These are phyloP conservation scores for Lathronympha strigana DNA, from an alignment of 2,888 invertebrate species.

Conservation along the genomic window DNA sequence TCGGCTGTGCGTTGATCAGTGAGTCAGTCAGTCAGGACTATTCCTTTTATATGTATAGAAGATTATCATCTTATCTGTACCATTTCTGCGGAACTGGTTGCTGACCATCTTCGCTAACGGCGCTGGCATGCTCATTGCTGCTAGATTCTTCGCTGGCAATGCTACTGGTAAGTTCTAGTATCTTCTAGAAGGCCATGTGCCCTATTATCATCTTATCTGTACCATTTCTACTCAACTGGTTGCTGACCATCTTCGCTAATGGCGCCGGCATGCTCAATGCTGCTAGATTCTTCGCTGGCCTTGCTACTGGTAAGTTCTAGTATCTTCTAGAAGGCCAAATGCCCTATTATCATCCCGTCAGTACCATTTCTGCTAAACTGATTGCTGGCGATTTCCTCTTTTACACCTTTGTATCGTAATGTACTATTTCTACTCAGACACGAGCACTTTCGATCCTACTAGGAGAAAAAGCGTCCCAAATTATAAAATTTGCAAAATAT, in stretches of 20 bases:
- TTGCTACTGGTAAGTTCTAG: slow-evolving; percentile 75
- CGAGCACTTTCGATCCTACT: no score
- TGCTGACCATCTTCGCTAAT: slow-evolving; percentile 87
- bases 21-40: no score
- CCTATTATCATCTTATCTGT: slow-evolving; percentile 86
- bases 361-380: background rate
- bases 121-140: slow-evolving; percentile 89
- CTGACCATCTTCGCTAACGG: slow-evolving; percentile 90
- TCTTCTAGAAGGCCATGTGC: slow-evolving; percentile 85
- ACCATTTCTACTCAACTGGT: slow-evolving; percentile 89
- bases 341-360: background rate
- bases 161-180: slow-evolving; percentile 69
- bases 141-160: slow-evolving; percentile 89
- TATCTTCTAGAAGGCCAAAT: background rate
- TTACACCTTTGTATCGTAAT: no score
- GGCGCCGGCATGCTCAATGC: slow-evolving; percentile 86
- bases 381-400: background rate
- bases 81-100: slow-evolving; percentile 89
- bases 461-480: no score
- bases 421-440: no score
- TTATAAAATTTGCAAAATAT: no score
- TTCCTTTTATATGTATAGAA: no score
- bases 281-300: slow-evolving; percentile 90
- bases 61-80: slow-evolving; percentile 86
- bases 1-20: no score